Evolutionary conservation across 2,113 vertebrate species (phyloP).

Genomic region (Suncus etruscus): DNA sequence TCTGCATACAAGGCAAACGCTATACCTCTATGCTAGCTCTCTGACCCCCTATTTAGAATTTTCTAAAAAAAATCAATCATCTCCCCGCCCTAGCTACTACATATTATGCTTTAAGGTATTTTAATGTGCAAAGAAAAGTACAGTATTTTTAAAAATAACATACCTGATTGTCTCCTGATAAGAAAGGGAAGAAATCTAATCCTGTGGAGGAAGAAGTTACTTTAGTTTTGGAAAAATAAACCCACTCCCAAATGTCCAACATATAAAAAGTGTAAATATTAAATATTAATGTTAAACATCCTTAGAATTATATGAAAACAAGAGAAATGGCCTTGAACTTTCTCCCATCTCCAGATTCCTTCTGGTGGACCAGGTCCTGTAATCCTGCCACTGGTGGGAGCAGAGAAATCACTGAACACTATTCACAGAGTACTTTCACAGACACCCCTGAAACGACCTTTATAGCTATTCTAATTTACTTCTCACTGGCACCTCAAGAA

Average conservation of each 20-base stretch:
- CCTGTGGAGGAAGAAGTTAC: slow-evolving; percentile 87
- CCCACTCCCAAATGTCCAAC: background rate
- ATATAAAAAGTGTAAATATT: slow-evolving; percentile 6
- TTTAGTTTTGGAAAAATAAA: slow-evolving; percentile 49
- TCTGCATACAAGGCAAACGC: no score
- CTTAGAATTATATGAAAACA: background rate
- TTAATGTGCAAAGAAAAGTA: slow-evolving; percentile 62
- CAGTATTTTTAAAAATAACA: slow-evolving; percentile 62
- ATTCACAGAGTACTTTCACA: no score
- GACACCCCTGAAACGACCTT: background rate
- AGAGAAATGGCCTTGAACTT: no score
- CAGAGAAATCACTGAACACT: no score
- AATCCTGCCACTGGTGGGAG: no score
- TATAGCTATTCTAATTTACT: background rate
- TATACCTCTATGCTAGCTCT: no score
- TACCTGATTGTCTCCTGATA: slow-evolving; percentile 99
- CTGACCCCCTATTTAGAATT: no score
- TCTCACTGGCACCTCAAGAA: background rate
- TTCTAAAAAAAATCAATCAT: slow-evolving; percentile 44
- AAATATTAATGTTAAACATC: background rate
- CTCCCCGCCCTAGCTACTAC: background rate
- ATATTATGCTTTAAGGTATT: slow-evolving; percentile 40
- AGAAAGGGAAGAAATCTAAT: slow-evolving; percentile 98
- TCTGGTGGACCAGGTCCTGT: background rate
- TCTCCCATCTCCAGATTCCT: no score